Base-by-base conservation (phyloP, 2,888 invertebrate species). In the Lithophane leautieri region DNA sequence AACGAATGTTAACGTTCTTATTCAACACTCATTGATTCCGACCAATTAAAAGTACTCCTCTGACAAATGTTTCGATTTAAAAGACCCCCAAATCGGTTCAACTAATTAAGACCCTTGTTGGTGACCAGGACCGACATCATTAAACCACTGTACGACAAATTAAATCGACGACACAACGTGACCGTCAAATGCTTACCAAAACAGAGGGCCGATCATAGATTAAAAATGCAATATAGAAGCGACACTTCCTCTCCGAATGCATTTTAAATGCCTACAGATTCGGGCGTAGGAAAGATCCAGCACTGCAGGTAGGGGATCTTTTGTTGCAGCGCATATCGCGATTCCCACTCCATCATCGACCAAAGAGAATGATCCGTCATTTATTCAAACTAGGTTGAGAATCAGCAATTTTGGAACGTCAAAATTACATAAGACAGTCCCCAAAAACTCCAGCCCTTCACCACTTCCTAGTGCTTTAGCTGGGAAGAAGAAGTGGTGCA, bases 111-210 rank as follows among this genome's bases (percentile, higher is more conserved):
- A 66, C 60, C 54, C 28, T 61, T 42, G 44, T 76, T 25, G 56
- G 56, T 58, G 25, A 34, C 50, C 34, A 14, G 3, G 25, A 66
- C 34, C 16, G 19, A 50, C 9, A 25, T 34, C 44, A 77, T 69
- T 78, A 40, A 58, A 63, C 78, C 65, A 65, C 40, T 1, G 50
- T 47, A 60, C 25, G 52, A 67, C 34, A 78, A 82, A 79, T 79
- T 70, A 58, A 78, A 80, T 62, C 44, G 71, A 80, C 62, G 42
- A 19, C 3, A 78, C 56, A 83, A 62, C 16, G 44, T 56, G 12
- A 78, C 71, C 22, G 50, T 62, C 65, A 62, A 78, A 82, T 66
- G 66, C 70, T 66, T 70, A 61, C 50, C 42, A 54, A 54, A 83
- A 83, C 52, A 62, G 52, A 70, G 67, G 62, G 22, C 42, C 19